Percentiles rank a stretch among this genome's conserved stretches.
phyloP scores from a whole-genome alignment of 2,113 vertebrate species.

The Lampris incognitus region DNA sequence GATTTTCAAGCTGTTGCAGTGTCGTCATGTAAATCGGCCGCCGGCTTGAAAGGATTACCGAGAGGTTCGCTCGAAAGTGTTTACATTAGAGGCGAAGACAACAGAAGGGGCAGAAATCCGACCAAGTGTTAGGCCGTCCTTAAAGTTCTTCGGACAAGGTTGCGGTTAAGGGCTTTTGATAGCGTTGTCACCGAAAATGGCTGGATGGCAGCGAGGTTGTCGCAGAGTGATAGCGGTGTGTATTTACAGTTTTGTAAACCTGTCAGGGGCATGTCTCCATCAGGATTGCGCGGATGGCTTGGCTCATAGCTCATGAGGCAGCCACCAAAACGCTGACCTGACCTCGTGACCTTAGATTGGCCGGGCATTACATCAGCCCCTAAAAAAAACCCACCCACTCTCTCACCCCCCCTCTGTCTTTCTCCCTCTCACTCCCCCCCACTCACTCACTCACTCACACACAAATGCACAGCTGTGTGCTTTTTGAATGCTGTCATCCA shows the following conservation, averaged over 20 bases:
- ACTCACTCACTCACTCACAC: not conserved
- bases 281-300: constrained; percentile 2
- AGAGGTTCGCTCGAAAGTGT: too few relatives aligned
- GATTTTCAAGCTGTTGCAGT: not conserved
- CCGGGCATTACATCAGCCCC: constrained; percentile 40
- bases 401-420: not conserved
- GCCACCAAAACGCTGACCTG: constrained; percentile 37
- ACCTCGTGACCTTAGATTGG: constrained; percentile 23
- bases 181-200: too few relatives aligned
- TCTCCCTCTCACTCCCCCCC: not conserved
- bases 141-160: too few relatives aligned
- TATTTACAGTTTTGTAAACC: not conserved
- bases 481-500: constrained; percentile 38
- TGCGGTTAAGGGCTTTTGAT: too few relatives aligned
- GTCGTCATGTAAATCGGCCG: too few relatives aligned
- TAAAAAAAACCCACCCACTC: not conserved
- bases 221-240: not conserved
- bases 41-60: too few relatives aligned
- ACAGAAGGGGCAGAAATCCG: too few relatives aligned
- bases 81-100: too few relatives aligned
- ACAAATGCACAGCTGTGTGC: constrained; percentile 4
- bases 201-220: not conserved
- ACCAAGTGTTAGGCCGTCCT: too few relatives aligned
- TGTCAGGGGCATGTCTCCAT: not conserved
- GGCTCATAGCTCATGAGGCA: constrained; percentile 5